Conservation (phyloP, 2,113 vertebrate genomes). For the Erinaceus europaeus region DNA sequence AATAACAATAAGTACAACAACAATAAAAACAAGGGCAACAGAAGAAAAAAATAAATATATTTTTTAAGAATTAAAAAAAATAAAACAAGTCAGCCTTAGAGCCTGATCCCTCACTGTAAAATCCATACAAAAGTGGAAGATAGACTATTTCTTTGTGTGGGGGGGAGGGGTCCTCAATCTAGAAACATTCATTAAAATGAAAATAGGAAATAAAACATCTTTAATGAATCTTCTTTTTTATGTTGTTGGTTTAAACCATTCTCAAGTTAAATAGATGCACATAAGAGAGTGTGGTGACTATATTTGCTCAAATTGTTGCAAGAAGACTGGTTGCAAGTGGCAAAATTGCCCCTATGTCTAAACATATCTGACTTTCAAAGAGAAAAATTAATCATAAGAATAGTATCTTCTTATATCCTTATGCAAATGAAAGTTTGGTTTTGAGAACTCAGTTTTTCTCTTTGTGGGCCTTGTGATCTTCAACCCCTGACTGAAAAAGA, state of each 20-base stretch:
- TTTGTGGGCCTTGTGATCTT: neutral
- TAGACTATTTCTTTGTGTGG: neutral
- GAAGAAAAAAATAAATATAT: too few relatives aligned
- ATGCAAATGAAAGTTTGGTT: slow-evolving; percentile 16
- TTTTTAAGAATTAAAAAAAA: too few relatives aligned
- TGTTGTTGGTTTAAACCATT: slow-evolving; percentile 39
- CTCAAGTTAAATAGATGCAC: neutral
- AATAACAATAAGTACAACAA: too few relatives aligned
- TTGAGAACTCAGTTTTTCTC: neutral
- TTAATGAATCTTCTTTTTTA: slow-evolving; percentile 2
- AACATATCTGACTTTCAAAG: slow-evolving; percentile 13
- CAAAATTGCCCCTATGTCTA: slow-evolving; percentile 19
- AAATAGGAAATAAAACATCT: slow-evolving; percentile 26
- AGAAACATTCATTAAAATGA: too few relatives aligned
- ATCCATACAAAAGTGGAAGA: slow-evolving; percentile 5
- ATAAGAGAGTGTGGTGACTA: slow-evolving; percentile 42
- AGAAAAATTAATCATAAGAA: slow-evolving; percentile 35
- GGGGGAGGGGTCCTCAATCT: too few relatives aligned
- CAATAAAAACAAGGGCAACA: too few relatives aligned
- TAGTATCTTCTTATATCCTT: slow-evolving; percentile 35
- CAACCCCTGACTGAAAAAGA: neutral
- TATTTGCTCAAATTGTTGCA: slow-evolving; percentile 46
- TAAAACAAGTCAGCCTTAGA: too few relatives aligned
- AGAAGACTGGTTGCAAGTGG: slow-evolving; percentile 34
- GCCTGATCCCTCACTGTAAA: too few relatives aligned